A percentile compares a stretch with the other conserved stretches of the same genome.
These are phyloP conservation scores for Phalacrocorax aristotelis DNA, from an alignment of 2,113 vertebrate genomes.

Conservation along the genomic window DNA sequence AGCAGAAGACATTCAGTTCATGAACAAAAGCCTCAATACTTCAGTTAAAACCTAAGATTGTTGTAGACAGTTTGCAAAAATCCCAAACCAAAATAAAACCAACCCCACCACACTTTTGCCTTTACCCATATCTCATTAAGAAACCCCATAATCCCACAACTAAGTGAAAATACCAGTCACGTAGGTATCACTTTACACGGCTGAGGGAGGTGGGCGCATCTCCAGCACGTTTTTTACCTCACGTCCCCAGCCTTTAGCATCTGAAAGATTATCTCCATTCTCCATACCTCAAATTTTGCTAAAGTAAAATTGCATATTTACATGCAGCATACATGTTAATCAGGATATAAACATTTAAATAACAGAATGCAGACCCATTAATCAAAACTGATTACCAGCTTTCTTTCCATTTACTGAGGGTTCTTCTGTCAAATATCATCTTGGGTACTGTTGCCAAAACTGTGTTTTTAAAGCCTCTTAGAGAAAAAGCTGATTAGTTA, in stretches of 20 bases:
- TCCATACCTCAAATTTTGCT: neutral
- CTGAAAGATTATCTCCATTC: neutral
- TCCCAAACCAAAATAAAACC: neutral
- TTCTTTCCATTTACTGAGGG: conserved; percentile 23
- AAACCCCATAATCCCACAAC: neutral
- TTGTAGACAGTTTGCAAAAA: neutral
- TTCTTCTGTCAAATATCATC: neutral
- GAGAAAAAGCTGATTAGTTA: conserved; percentile 30
- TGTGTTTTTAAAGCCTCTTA: conserved; percentile 41
- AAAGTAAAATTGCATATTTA: neutral
- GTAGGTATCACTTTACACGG: neutral
- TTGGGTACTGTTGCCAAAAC: conserved; percentile 39
- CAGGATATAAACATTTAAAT: conserved; percentile 20
- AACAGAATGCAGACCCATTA: conserved; percentile 1
- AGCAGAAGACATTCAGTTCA: neutral
- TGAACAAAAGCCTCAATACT: neutral
- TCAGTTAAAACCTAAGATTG: neutral
- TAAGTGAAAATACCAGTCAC: neutral
- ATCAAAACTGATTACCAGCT: conserved; percentile 41
- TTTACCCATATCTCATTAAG: neutral
- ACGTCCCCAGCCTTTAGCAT: neutral
- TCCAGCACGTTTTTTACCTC: neutral
- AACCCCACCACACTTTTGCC: neutral
- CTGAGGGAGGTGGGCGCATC: neutral
- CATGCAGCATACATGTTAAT: neutral